These are phyloP conservation scores for Notodonta dromedarius DNA, from an alignment of 2,888 invertebrate genomes.

Conservation along the genomic window DNA sequence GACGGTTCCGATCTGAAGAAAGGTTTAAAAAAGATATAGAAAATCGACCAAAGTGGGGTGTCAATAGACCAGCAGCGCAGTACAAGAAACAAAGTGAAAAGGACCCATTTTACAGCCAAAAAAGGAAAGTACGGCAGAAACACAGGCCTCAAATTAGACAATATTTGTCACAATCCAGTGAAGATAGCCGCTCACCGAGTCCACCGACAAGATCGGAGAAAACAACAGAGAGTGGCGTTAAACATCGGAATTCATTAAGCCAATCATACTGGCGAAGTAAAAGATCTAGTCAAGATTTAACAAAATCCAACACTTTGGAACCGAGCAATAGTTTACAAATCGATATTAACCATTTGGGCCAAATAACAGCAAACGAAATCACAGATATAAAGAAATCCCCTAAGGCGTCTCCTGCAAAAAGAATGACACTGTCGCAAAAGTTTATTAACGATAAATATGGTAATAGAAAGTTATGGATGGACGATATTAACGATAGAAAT, in stretches of 20 bases:
- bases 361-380: constrained; percentile 67
- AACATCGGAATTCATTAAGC: constrained; percentile 74
- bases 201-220: constrained; percentile 74
- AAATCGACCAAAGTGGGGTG: constrained; percentile 90
- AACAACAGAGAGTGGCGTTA: constrained; percentile 66
- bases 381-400: constrained; percentile 68
- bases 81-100: constrained; percentile 96
- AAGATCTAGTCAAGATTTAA: constrained; percentile 71
- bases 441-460: constrained; percentile 83
- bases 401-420: constrained; percentile 65
- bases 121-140: constrained; percentile 87
- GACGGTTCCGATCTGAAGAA: constrained; percentile 81
- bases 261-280: constrained; percentile 81
- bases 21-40: constrained; percentile 84
- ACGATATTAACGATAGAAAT: constrained; percentile 66
- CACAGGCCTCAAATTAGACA: constrained; percentile 84
- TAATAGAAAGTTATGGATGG: constrained; percentile 77
- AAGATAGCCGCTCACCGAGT: constrained; percentile 85
- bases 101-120: constrained; percentile 92
- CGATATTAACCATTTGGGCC: constrained; percentile 80
- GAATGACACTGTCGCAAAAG: constrained; percentile 78
- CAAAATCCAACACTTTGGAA: constrained; percentile 62
- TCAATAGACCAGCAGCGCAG: constrained; percentile 90
- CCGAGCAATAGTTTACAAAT: constrained; percentile 69
- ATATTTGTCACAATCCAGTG: constrained; percentile 85